Evolutionary conservation across 2,113 vertebrate genomes (phyloP).

Genomic region (Dromaius novaehollandiae): DNA sequence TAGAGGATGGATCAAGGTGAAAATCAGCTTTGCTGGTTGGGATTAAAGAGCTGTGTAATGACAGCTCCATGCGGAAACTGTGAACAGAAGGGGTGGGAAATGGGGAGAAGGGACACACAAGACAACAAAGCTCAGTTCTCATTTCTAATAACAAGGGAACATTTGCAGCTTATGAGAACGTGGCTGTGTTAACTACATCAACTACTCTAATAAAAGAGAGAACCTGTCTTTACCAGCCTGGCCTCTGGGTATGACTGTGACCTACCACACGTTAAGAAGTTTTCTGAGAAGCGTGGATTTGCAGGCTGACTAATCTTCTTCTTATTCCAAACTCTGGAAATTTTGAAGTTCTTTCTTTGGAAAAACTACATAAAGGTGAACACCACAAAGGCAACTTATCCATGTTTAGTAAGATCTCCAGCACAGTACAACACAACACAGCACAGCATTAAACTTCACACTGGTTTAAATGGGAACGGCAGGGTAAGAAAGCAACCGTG

Average conservation of each 20-base stretch:
- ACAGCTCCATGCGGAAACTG: neutral
- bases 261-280: neutral
- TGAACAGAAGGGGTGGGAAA: neutral
- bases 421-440: neutral
- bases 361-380: neutral
- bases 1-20: neutral
- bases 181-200: neutral
- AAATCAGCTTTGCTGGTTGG: neutral
- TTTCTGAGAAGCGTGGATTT: neutral
- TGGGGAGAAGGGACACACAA: neutral
- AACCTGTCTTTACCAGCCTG: neutral
- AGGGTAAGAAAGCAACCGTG: neutral
- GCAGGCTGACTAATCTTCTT: neutral
- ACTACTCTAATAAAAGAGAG: neutral
- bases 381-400: neutral
- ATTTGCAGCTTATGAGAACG: neutral
- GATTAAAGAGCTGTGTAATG: neutral
- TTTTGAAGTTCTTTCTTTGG: neutral
- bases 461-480: neutral
- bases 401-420: neutral
- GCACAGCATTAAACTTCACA: neutral
- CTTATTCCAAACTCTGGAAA: neutral
- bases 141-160: neutral
- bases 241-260: conserved; percentile 1
- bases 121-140: neutral